These are phyloP conservation scores for Muschampia plurimacula DNA, from an alignment of 2,888 invertebrate genomes.

Conservation along the genomic window DNA sequence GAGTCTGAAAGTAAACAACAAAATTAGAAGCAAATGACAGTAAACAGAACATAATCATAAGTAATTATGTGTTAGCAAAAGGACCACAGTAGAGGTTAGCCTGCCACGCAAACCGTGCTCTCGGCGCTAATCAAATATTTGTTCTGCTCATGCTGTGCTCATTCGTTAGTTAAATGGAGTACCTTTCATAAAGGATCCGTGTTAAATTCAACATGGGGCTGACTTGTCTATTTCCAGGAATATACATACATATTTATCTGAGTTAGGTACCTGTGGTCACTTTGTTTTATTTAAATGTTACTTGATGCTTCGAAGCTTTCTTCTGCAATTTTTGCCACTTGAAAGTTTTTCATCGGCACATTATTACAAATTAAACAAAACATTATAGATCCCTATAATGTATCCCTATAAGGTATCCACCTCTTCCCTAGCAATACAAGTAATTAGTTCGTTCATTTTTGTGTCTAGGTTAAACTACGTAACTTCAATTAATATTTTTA, in stretches of 20 bases:
- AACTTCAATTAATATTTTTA: too few relatives aligned
- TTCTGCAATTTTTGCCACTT: too few relatives aligned
- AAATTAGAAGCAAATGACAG: constrained; percentile 5
- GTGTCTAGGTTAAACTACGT: too few relatives aligned
- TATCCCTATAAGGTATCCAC: too few relatives aligned
- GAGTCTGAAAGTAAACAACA: not conserved
- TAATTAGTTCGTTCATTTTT: too few relatives aligned
- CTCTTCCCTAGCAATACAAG: too few relatives aligned
- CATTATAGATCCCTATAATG: too few relatives aligned
- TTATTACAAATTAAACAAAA: too few relatives aligned
- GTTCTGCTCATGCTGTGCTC: constrained; percentile 35
- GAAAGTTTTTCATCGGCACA: too few relatives aligned
- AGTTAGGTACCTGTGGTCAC: constrained; percentile 21
- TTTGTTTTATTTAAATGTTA: constrained; percentile 6
- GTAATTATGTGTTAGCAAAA: constrained; percentile 25
- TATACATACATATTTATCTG: constrained; percentile 27
- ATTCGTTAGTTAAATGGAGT: constrained; percentile 39
- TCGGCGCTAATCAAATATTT: constrained; percentile 39
- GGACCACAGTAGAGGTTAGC: constrained; percentile 15
- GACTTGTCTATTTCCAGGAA: constrained; percentile 37
- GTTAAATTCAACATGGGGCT: constrained; percentile 48
- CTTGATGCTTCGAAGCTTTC: not conserved
- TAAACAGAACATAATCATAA: constrained; percentile 17
- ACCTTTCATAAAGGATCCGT: constrained; percentile 42
- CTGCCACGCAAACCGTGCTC: constrained; percentile 21